Conservation (phyloP, 1,140 invertebrate genomes). For the Branchinecta lynchi region DNA sequence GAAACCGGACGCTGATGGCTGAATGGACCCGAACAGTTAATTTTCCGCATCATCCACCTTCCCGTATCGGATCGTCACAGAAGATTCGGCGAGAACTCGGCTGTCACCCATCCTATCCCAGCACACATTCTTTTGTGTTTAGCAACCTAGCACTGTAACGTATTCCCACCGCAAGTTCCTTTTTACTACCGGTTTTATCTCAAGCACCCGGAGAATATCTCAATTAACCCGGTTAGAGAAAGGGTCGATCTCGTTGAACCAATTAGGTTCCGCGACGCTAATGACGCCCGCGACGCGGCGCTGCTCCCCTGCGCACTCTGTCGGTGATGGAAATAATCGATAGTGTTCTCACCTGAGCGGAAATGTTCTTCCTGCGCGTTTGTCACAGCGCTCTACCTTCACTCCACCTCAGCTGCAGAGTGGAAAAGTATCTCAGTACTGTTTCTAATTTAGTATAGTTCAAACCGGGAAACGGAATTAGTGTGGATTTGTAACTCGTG, state of each 20-base stretch:
- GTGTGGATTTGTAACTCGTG: too few relatives aligned
- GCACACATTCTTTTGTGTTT: too few relatives aligned
- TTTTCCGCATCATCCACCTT: too few relatives aligned
- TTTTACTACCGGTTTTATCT: too few relatives aligned
- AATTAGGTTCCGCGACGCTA: neutral
- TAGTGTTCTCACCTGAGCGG: neutral
- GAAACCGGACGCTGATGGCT: too few relatives aligned
- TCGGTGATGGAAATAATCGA: neutral
- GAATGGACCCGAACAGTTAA: too few relatives aligned
- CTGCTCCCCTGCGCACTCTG: neutral
- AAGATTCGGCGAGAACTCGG: too few relatives aligned
- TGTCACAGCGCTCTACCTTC: neutral
- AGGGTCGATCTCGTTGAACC: neutral
- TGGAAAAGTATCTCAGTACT: neutral
- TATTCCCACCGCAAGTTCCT: too few relatives aligned
- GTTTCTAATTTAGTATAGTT: conserved; percentile 7
- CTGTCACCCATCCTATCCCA: too few relatives aligned
- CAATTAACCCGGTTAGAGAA: neutral
- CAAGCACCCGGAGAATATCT: too few relatives aligned
- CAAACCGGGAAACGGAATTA: neutral
- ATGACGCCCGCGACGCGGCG: neutral
- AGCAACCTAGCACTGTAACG: too few relatives aligned
- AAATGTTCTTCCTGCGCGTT: neutral
- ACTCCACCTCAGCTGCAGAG: neutral
- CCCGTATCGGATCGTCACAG: too few relatives aligned